These are phyloP conservation scores for Tricholauxania praeusta DNA, from an alignment of 2,888 invertebrate genomes.

Conservation along the genomic window DNA sequence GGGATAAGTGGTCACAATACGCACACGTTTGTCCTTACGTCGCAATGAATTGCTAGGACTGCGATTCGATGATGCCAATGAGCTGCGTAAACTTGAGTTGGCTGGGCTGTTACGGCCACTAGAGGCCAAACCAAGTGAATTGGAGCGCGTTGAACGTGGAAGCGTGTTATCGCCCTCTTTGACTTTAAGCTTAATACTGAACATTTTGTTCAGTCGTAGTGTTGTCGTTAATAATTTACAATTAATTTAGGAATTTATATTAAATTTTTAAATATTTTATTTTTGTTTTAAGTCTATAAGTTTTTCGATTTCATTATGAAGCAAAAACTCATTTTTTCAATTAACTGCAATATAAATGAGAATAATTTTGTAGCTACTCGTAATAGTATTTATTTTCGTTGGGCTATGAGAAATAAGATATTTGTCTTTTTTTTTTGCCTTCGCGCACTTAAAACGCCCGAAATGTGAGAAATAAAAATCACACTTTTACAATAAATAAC, in stretches of 20 bases:
- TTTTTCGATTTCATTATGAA: constrained; percentile 26
- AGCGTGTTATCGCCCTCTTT: constrained; percentile 67
- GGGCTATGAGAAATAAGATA: too few species aligned
- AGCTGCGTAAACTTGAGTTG: constrained; percentile 64
- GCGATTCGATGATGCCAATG: constrained; percentile 63
- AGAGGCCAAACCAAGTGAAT: constrained; percentile 41
- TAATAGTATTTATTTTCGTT: too few species aligned
- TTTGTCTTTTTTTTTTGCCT: too few species aligned
- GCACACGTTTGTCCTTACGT: constrained; percentile 66
- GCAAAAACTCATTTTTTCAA: too few species aligned
- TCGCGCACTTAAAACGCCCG: too few species aligned
- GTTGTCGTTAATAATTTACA: not conserved
- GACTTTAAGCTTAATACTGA: constrained; percentile 68
- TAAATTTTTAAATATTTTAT: too few species aligned
- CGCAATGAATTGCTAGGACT: constrained; percentile 63
- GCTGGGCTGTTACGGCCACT: constrained; percentile 62
- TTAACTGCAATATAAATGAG: too few species aligned
- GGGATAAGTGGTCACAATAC: constrained; percentile 65
- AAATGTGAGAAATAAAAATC: too few species aligned
- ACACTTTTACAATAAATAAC: too few species aligned
- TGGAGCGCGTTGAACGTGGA: constrained; percentile 57
- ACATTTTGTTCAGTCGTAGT: constrained; percentile 56
- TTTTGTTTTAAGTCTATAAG: not conserved
- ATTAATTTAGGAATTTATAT: too few species aligned
- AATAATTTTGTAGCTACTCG: too few species aligned